phyloP scores from a whole-genome alignment of 1,140 invertebrate species.

The Xylocopa sonorina region DNA sequence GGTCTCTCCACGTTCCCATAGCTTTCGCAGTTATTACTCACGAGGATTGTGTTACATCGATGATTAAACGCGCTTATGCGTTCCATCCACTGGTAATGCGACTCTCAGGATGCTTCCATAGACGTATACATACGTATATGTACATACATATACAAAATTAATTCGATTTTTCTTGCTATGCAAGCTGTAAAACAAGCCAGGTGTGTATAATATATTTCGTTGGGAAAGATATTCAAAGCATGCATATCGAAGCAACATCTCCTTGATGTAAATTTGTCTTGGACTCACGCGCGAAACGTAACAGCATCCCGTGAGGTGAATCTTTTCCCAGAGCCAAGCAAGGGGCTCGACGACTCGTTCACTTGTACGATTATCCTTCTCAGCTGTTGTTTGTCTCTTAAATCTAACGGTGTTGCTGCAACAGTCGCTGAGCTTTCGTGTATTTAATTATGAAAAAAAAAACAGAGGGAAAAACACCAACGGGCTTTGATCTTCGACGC shows the following conservation, averaged over 20 bases:
- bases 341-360: background rate
- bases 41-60: conserved; percentile 27
- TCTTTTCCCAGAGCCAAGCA: conserved; percentile 15
- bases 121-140: background rate
- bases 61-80: conserved; percentile 3
- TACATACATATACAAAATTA: background rate
- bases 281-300: conserved; percentile 13
- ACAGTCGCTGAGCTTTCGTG: background rate
- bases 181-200: background rate
- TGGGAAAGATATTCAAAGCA: background rate
- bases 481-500: background rate
- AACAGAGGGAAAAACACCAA: too few relatives aligned
- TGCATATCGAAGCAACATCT: background rate
- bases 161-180: background rate
- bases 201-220: background rate
- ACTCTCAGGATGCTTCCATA: background rate
- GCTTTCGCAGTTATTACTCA: background rate
- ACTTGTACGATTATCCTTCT: background rate
- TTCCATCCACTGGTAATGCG: background rate
- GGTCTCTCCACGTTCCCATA: background rate
- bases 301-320: background rate
- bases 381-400: too few relatives aligned
- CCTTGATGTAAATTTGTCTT: conserved; percentile 46
- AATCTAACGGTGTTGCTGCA: too few relatives aligned
- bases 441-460: background rate